Base-by-base conservation (phyloP, 1,140 invertebrate genomes). In the Drosophila nannoptera region DNA sequence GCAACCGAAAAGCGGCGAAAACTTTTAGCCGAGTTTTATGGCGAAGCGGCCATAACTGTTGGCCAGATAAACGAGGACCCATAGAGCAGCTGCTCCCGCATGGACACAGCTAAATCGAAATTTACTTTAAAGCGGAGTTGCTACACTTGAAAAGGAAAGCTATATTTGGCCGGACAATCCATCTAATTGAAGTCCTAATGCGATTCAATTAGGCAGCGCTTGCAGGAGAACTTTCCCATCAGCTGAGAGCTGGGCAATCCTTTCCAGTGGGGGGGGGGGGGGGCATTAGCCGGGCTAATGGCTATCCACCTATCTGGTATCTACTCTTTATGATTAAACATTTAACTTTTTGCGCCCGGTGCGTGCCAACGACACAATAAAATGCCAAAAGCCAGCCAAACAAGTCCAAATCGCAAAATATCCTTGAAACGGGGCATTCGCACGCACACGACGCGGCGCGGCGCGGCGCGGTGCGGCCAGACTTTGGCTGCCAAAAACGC, bases 291-390 rank as follows among this genome's bases (percentile, higher is more conserved):
- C 14, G 8, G 38, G 14, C 46, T 29, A 52, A 69, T 49, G 35
- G 62, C 56, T 62, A 62, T 61, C 36, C 48, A 64, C 59, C 48
- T 46, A 31, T 29, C 29, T 16, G 4, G 9, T 45, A 55, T 42
- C 40, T 58, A 77, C 72, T 74, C 45, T 48, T 66, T 53, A 74
- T 74, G 76, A 80, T 80, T 80, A 84, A 84, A 62, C 73, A 76
- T 84, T 84, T 77, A 73, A 74, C 59, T 84, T 75, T 78, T 52
- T 67, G 78, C 59, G 61, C 66, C 67, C 69, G 46, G 49, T 82
- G 78, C 80, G 75, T 83, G 80, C 75, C 78, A 82, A 75, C 67
- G 78, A 78, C 80, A 83, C 73, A 78, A 73, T 67, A 75, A 83
- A 83, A 78, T 71, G 68, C 73, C 76, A 62, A 53, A 68, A 77